A percentile compares a stretch with the other conserved stretches of the same genome.
Conservation (phyloP, 2,797 vertebrate species). For the Cryptoblepharus egeriae region DNA sequence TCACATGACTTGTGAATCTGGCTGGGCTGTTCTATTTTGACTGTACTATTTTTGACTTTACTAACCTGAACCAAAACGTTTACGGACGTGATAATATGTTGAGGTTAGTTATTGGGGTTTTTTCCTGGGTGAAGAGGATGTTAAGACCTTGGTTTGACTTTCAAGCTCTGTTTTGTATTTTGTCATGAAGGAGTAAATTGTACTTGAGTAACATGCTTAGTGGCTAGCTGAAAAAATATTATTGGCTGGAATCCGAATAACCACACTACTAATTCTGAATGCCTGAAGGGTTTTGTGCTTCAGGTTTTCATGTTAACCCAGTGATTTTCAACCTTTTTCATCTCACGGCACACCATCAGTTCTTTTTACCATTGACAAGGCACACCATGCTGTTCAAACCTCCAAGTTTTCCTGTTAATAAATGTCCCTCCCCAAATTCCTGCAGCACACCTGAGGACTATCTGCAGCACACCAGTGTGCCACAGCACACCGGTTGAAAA, state of each 20-base stretch:
- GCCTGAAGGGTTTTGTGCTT: not conserved
- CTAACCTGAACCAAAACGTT: slow-evolving; percentile 39
- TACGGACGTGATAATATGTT: not conserved
- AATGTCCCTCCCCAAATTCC: no score
- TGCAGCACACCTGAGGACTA: no score
- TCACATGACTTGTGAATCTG: slow-evolving; percentile 44
- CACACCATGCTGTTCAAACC: no score
- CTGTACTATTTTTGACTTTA: slow-evolving; percentile 60
- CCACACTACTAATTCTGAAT: not conserved
- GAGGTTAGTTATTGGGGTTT: slow-evolving; percentile 8
- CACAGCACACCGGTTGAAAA: no score
- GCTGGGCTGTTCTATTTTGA: slow-evolving; percentile 62
- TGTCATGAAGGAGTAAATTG: slow-evolving; percentile 2
- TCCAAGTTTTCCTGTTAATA: no score
- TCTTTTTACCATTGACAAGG: no score
- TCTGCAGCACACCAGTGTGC: no score
- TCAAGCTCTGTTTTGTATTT: not conserved
- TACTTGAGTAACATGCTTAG: not conserved
- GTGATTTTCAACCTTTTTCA: no score
- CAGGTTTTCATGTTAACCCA: not conserved
- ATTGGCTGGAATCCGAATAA: not conserved
- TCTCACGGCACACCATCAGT: no score
- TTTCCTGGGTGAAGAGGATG: slow-evolving; percentile 18
- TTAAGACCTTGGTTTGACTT: not conserved
- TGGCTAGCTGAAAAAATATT: not conserved